These are phyloP conservation scores for Borostomias antarcticus DNA, from an alignment of 2,797 vertebrate species.

Conservation along the genomic window DNA sequence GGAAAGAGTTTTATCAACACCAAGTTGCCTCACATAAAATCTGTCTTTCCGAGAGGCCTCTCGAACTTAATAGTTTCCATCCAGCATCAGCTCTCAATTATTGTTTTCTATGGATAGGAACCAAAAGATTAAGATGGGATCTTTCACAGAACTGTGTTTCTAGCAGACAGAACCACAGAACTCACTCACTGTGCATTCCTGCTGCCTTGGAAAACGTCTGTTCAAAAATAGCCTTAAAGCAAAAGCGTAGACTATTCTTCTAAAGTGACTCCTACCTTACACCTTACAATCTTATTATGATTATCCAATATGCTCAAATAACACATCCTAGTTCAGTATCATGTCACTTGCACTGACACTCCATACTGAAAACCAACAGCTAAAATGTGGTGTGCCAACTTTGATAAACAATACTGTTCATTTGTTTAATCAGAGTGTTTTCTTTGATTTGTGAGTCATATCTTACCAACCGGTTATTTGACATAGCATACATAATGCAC, in stretches of 20 bases:
- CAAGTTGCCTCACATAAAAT: constrained; percentile 38
- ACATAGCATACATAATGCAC: no score
- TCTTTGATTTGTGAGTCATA: no score
- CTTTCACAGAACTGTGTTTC: constrained; percentile 43
- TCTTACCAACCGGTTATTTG: no score
- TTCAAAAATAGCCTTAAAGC: constrained; percentile 37
- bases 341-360: no score
- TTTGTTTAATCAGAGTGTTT: no score
- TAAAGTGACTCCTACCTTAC: not conserved
- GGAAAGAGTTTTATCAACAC: constrained; percentile 43
- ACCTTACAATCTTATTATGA: no score
- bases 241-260: not conserved
- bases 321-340: no score
- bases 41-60: constrained; percentile 30
- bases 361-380: no score
- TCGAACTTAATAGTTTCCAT: constrained; percentile 53
- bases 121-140: constrained; percentile 75
- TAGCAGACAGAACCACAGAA: constrained; percentile 35
- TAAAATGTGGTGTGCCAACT: no score
- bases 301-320: no score
- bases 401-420: no score
- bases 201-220: constrained; percentile 40
- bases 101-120: constrained; percentile 70
- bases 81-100: constrained; percentile 47
- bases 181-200: constrained; percentile 38